phyloP scores from a whole-genome alignment of 2,888 invertebrate genomes.

The Erannis defoliaria region DNA sequence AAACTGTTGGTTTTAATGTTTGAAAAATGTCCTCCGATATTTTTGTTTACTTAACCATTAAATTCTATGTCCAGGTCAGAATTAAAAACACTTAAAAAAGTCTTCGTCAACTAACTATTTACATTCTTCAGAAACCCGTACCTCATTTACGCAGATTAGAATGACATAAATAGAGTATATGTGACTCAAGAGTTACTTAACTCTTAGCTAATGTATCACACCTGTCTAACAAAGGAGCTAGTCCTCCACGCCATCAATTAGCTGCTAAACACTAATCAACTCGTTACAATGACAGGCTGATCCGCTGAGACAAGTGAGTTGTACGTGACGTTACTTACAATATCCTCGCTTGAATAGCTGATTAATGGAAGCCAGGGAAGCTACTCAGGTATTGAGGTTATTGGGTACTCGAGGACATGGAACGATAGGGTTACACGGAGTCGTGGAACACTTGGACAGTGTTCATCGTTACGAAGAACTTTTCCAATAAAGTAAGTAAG shows the following conservation, averaged over 20 bases:
- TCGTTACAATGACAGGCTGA: conserved; percentile 20
- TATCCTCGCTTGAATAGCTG: conserved; percentile 10
- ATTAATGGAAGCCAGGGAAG: conserved; percentile 15
- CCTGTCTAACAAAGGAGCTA: conserved; percentile 22
- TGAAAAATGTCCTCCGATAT: too few species aligned
- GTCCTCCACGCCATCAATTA: conserved; percentile 21
- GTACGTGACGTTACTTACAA: conserved; percentile 30
- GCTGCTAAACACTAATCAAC: conserved; percentile 21
- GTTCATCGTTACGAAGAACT: too few species aligned
- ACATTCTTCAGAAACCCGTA: too few species aligned
- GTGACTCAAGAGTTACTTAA: neutral
- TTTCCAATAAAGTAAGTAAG: too few species aligned
- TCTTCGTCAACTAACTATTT: too few species aligned
- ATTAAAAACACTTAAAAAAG: too few species aligned
- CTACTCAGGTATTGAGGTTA: conserved; percentile 6
- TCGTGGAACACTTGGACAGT: too few species aligned
- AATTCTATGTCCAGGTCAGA: too few species aligned
- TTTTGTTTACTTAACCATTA: too few species aligned
- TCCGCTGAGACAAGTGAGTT: conserved; percentile 17
- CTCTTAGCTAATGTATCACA: conserved; percentile 8
- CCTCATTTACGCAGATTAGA: neutral
- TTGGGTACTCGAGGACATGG: neutral
- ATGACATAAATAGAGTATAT: neutral
- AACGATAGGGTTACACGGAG: neutral
- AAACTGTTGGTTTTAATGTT: too few species aligned